Evolutionary conservation across 2,888 invertebrate genomes (phyloP), one percentile per base, ranked within the genome.

Genomic region (Diarsia dahlii): DNA sequence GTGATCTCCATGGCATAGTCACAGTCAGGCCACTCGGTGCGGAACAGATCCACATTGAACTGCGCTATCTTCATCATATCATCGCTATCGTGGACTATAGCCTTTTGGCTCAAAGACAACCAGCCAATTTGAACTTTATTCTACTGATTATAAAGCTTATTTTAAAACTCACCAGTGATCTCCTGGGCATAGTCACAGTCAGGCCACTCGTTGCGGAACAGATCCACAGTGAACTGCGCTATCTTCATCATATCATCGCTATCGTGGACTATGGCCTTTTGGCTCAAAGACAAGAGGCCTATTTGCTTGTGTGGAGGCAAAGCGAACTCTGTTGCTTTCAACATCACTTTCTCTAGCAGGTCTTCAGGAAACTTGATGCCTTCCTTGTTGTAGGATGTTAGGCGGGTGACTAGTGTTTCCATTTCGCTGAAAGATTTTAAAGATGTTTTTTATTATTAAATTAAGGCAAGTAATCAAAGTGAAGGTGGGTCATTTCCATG

Each of bases 251-350:
- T 56, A 65, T 94, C 94, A 13, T 86, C 89, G 20, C 85, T 81
- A 63, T 89, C 89, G 2, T 87, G 89, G 6, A 87, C 75, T 71
- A 89, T 76, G 28, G 86, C 65, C 68, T 87, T 85, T 74, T 90
- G 91, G 74, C 92, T 89, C 50, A 95, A 88, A 1, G 95, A 89
- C 83, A 95, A 84, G 54, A 95, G 90, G 0, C 87, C 89, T 48
- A 94, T 89, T 87, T 93, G 95, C 63, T 88, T 87, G 91, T 94
- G 94, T 62, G 95, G 93, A 54, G 94, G 89, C 13, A 95, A 88
- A 0, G 89, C 89, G 48, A 87, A 80, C 72, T 85, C 88, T 0
- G 86, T 74, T 0, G 93, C 94, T 60, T 80, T 84, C 65, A 71
- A 74, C 78, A 92, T 85, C 62, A 92, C 89, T 15, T 48, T 63